phyloP scores from a whole-genome alignment of 2,113 vertebrate genomes.

The Gambusia holbrooki region DNA sequence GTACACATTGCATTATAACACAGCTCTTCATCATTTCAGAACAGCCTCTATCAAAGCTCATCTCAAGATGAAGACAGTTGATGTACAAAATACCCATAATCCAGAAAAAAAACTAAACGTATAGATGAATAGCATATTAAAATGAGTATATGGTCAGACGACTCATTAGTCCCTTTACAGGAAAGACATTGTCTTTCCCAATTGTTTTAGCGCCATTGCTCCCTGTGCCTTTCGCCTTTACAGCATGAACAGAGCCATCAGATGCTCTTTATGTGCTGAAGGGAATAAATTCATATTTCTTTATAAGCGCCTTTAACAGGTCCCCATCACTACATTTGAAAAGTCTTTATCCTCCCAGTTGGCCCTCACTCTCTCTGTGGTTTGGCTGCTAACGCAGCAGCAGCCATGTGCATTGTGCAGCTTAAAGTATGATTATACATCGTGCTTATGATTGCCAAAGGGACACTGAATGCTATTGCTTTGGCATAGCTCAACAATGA shows the following conservation, averaged over 20 bases:
- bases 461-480: slow-evolving; percentile 20
- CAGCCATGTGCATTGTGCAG: slow-evolving; percentile 53
- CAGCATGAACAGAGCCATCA: slow-evolving; percentile 10
- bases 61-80: slow-evolving; percentile 42
- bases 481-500: slow-evolving; percentile 40
- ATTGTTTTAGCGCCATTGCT: not conserved
- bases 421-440: slow-evolving; percentile 19
- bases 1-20: not conserved
- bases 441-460: slow-evolving; percentile 14
- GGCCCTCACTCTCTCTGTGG: not conserved
- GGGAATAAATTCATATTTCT: not conserved
- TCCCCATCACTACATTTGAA: not conserved
- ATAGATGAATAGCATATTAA: slow-evolving; percentile 65
- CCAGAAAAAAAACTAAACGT: slow-evolving; percentile 31
- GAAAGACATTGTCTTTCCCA: slow-evolving; percentile 41
- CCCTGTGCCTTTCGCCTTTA: not conserved
- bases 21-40: slow-evolving; percentile 22
- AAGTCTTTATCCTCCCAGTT: not conserved
- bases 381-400: slow-evolving; percentile 42
- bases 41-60: slow-evolving; percentile 15
- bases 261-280: not conserved
- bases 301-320: not conserved
- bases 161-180: slow-evolving; percentile 23
- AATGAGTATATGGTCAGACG: slow-evolving; percentile 30
- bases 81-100: slow-evolving; percentile 73